Base-by-base conservation (phyloP, 2,888 invertebrate species). In the Caenorhabditis plicata region DNA sequence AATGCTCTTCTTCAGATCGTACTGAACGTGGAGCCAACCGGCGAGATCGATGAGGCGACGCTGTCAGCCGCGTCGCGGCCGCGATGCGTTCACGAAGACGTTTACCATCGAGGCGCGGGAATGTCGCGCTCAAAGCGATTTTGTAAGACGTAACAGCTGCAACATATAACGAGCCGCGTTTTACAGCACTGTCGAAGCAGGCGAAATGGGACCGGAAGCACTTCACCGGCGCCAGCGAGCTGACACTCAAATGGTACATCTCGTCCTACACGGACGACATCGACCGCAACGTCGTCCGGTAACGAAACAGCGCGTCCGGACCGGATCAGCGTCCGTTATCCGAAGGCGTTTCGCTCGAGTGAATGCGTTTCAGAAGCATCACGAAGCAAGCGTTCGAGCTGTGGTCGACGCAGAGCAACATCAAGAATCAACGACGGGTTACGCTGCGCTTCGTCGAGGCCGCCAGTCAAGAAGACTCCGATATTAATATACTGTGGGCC, bases 401-500 rank as follows among this genome's bases (percentile, higher is more conserved):
- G 56, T 90, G 90, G 90, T 87, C 87, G 13, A 45, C 56, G 20
- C 81, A 80, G 38, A 62, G 69, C 19, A 43, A 53, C 32, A 57
- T 78, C 26, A 66, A 65, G 33, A 35, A 27, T 20, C 42, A 56
- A 33, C 43, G 89, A 5, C 83, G 78, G 46, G 88, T 89, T 81
- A 78, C 81, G 13, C 57, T 78, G 39, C 64, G 65, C 3, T 80
- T 80, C 57, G 68, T 61, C 26, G 80, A 80, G 55, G 78, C 77
- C 3, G 11, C 54, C 78, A 83, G 15, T 80, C 85, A 85, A 1
- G 73, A 52, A n/a, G 83, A 85, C 8, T 89, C 89, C 0, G 89
- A 90, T 79, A 90, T 91, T 63, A 85, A 87, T 50, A 86, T 90
- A 19, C 85, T 86, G 2, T 91, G 90, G 83, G 88, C 86, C 1